Conservation (phyloP, 2,113 vertebrate genomes). For the Hiodon alosoides region DNA sequence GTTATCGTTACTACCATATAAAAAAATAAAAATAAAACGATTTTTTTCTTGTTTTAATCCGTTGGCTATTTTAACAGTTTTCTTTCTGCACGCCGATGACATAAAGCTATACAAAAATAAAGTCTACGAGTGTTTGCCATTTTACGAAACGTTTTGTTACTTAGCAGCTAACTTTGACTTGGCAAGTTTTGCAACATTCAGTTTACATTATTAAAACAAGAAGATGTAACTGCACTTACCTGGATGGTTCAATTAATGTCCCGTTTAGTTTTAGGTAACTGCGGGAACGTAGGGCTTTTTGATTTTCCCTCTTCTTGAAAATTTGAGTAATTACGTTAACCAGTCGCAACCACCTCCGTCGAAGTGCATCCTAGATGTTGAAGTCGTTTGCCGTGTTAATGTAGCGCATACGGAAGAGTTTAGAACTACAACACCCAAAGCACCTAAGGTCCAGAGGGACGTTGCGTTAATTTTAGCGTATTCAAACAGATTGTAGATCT, state of each 20-base stretch:
- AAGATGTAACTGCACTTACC: neutral
- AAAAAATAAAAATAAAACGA: too few relatives aligned
- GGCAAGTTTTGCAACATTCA: too few relatives aligned
- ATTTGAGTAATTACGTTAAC: conserved; percentile 16
- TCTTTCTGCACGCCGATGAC: too few relatives aligned
- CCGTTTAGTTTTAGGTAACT: neutral
- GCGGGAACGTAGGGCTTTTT: conserved; percentile 24
- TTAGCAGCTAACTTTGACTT: too few relatives aligned
- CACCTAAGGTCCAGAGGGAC: neutral
- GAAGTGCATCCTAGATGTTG: conserved; percentile 24
- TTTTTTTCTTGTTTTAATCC: too few relatives aligned
- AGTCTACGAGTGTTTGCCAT: too few relatives aligned
- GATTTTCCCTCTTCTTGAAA: conserved; percentile 38
- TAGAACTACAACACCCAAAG: conserved; percentile 6
- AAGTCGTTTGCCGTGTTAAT: conserved; percentile 10
- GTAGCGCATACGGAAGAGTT: too few relatives aligned
- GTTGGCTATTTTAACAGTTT: too few relatives aligned
- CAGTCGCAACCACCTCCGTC: neutral
- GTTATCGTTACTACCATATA: too few relatives aligned
- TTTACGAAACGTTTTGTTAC: too few relatives aligned
- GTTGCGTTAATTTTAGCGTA: neutral
- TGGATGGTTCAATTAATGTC: neutral
- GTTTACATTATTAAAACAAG: too few relatives aligned
- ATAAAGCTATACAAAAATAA: too few relatives aligned
- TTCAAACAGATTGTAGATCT: neutral